Evolutionary conservation across 2,888 invertebrate genomes (phyloP).

Genomic region (Minunthozetes semirufus): DNA sequence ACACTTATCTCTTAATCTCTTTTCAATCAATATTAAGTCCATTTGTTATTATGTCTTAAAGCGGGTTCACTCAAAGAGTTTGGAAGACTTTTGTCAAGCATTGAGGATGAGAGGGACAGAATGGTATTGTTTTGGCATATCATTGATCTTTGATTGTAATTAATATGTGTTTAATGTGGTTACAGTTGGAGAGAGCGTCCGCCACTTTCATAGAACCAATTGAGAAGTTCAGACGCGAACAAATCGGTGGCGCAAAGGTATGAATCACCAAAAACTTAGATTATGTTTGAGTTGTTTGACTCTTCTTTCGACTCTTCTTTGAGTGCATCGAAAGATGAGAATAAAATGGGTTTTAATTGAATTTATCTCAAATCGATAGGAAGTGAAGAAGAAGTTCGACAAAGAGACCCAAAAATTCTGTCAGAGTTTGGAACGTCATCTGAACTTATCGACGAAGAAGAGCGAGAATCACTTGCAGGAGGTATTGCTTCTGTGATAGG

Average conservation of each 20-base stretch:
- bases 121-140: conserved; percentile 61
- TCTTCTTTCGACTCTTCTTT: background rate
- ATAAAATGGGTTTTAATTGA: too few species aligned
- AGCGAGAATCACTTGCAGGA: conserved; percentile 83
- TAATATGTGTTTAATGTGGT: conserved; percentile 40
- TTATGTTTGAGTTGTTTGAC: background rate
- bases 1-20: conserved; percentile 31
- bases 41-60: conserved; percentile 44
- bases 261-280: background rate
- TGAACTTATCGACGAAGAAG: conserved; percentile 85
- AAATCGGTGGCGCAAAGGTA: conserved; percentile 81
- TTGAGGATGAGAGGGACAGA: conserved; percentile 92
- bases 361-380: conserved; percentile 49
- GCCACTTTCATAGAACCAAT: conserved; percentile 87
- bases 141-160: conserved; percentile 26
- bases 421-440: conserved; percentile 88
- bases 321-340: background rate
- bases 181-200: conserved; percentile 82
- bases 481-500: conserved; percentile 49
- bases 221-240: conserved; percentile 86
- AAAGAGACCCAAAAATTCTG: conserved; percentile 97
- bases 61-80: conserved; percentile 86
- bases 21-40: background rate
- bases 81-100: conserved; percentile 77
- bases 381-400: conserved; percentile 94